phyloP scores from a whole-genome alignment of 2,888 invertebrate species.

The Metopia argyrocephala region DNA sequence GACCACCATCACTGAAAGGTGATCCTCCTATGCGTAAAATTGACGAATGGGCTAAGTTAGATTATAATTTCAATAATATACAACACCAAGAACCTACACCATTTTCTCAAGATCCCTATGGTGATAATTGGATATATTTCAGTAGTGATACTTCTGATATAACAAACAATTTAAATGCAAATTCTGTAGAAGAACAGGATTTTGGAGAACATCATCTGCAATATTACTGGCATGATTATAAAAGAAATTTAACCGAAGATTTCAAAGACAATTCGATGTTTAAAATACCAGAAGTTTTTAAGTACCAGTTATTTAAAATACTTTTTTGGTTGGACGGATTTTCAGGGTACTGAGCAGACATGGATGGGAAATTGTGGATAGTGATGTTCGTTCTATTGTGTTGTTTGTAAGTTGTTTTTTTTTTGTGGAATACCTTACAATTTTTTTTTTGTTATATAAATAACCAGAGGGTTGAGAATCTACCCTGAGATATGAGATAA shows the following conservation, averaged over 20 bases:
- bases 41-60: constrained; percentile 77
- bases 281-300: constrained; percentile 69
- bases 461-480: no score
- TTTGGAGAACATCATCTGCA: constrained; percentile 58
- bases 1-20: constrained; percentile 64
- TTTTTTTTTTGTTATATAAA: no score
- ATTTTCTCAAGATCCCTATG: constrained; percentile 70
- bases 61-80: constrained; percentile 75
- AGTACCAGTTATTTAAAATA: no score
- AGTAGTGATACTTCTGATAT: constrained; percentile 67
- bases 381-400: no score
- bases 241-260: constrained; percentile 73
- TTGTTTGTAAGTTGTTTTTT: no score
- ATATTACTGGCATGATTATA: constrained; percentile 71
- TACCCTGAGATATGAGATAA: no score
- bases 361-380: no score
- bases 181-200: constrained; percentile 70
- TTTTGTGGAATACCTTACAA: no score
- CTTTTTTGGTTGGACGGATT: no score
- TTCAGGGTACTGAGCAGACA: no score
- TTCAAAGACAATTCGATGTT: constrained; percentile 74
- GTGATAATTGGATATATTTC: constrained; percentile 75
- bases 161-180: constrained; percentile 61
- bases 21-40: constrained; percentile 74
- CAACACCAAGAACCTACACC: constrained; percentile 67